Conservation (phyloP, 2,888 invertebrate genomes). For the Eubasilissa splendida region DNA sequence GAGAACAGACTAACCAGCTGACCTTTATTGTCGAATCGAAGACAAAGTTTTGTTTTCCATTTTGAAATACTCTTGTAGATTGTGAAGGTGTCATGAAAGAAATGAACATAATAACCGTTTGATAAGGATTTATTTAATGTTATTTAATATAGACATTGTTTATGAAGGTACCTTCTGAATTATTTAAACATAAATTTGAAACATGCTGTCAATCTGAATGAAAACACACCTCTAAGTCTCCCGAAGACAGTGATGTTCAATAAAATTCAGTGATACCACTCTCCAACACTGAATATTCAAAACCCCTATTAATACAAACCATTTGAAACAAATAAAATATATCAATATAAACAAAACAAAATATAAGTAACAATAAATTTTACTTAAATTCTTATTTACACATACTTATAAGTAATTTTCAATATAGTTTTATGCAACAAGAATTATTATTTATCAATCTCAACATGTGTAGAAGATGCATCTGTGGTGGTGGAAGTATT, state of each 20-base stretch:
- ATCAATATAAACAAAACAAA: constrained; percentile 52
- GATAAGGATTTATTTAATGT: constrained; percentile 71
- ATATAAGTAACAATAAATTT: constrained; percentile 48
- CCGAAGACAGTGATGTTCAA: constrained; percentile 4
- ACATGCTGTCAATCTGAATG: constrained; percentile 43
- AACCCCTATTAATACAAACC: constrained; percentile 39
- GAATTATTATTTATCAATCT: constrained; percentile 74
- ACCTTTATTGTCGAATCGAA: no score
- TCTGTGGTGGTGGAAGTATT: background rate
- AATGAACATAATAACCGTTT: constrained; percentile 46
- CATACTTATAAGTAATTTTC: constrained; percentile 50
- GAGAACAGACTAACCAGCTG: no score
- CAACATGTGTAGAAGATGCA: constrained; percentile 72
- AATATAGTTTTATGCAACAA: constrained; percentile 58
- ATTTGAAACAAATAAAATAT: constrained; percentile 50
- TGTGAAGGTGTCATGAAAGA: constrained; percentile 15
- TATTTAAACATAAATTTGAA: constrained; percentile 62
- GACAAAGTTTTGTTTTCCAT: no score
- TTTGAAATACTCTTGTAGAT: no score
- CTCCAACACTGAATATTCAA: constrained; percentile 35
- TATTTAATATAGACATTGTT: constrained; percentile 75
- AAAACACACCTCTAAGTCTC: constrained; percentile 2
- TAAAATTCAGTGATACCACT: constrained; percentile 18
- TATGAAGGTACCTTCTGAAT: constrained; percentile 71
- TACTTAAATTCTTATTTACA: constrained; percentile 49